phyloP scores from a whole-genome alignment of 2,113 vertebrate species.

The Hippocampus comes region DNA sequence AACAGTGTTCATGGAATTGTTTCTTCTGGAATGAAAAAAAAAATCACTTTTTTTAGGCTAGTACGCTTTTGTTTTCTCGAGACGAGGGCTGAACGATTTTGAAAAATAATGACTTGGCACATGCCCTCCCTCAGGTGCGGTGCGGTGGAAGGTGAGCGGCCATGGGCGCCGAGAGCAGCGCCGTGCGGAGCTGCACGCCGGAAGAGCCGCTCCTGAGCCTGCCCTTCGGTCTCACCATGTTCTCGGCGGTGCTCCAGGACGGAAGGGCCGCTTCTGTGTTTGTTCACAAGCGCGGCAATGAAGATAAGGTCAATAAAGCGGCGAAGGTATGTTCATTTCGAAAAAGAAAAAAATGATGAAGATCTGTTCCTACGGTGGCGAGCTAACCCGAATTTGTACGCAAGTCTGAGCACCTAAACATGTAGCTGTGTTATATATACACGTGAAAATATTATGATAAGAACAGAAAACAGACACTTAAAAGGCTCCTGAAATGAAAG shows the following conservation, averaged over 20 bases:
- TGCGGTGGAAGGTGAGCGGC: slow-evolving; percentile 7
- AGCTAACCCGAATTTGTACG: too few species aligned
- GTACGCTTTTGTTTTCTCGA: too few species aligned
- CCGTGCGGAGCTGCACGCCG: slow-evolving; percentile 77
- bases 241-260: slow-evolving; percentile 82
- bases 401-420: too few species aligned
- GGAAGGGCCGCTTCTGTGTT: slow-evolving; percentile 86
- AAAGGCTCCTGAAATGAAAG: too few species aligned
- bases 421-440: too few species aligned
- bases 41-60: too few species aligned
- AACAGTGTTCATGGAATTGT: too few species aligned
- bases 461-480: too few species aligned
- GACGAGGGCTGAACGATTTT: too few species aligned
- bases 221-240: slow-evolving; percentile 79
- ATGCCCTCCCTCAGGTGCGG: not conserved
- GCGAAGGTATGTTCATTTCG: slow-evolving; percentile 72
- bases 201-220: slow-evolving; percentile 76
- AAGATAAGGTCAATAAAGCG: slow-evolving; percentile 93
- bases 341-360: not conserved
- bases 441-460: too few species aligned
- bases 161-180: slow-evolving; percentile 94
- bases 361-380: too few species aligned
- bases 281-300: slow-evolving; percentile 84
- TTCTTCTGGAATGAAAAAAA: too few species aligned
- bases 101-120: not conserved